Base-by-base conservation (phyloP, 2,113 vertebrate genomes). In the Leuciscus idus region DNA sequence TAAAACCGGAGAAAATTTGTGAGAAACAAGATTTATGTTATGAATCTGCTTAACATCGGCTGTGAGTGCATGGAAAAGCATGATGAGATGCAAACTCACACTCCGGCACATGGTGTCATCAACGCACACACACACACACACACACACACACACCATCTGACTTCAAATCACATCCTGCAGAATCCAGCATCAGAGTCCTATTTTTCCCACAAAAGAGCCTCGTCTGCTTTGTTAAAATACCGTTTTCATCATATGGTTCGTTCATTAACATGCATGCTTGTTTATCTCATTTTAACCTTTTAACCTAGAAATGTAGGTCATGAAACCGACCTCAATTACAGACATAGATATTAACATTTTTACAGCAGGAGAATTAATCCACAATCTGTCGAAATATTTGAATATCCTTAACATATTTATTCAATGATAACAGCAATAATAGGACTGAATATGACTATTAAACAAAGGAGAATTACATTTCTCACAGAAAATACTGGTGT, bases 81-180 rank as follows among this genome's bases (percentile, higher is more conserved):
- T 46, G 52, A 74, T 73, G 15, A 87, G 43, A 80, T 75, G 68
- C 75, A 59, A 43, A 15, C 33, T 66, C 73, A 75, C 79, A 72
- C 28, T 68, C 21, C 6, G 39, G 48, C 28, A 59, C 77, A 64
- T 12, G 43, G 30, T 55, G 76, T 26, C 39, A 79, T 15, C 23
- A 30, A 50, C 46, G 11, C 2, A 46, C 46, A 46, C 46, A 11
- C 50, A 85, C 73, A 57, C 52, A 55, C 52, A 55, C 21, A 48
- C 48, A 48, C 48, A 13, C 50, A 85, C 73, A 59, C 52, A 55
- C 17, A 21, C 21, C 55, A 57, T 57, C 55, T 17, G 61, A 30
- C 59, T 28, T 39, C 30, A 79, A 78, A 84, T 50, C 50, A 72
- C 39, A 79, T 76, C 48, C 74, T 43, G 7, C n/a, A 28, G 30